Percentiles rank a stretch among this genome's conserved stretches.
These are phyloP conservation scores for Drosophila longiperda DNA, from an alignment of 2,888 invertebrate genomes.

Conservation along the genomic window DNA sequence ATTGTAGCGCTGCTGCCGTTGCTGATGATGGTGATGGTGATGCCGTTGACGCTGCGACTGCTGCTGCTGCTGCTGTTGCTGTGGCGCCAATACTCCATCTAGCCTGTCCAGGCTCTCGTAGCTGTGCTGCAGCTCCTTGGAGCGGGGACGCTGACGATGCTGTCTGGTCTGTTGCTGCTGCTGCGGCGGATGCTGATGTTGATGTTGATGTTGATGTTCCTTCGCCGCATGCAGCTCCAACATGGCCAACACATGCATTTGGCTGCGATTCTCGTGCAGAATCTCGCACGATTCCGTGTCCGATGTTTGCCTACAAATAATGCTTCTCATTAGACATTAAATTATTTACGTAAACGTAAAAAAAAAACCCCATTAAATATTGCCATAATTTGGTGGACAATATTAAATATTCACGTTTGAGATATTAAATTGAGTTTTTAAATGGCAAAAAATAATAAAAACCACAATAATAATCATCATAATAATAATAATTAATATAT, in stretches of 20 bases:
- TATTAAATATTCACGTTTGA: not conserved
- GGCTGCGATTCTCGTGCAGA: slow-evolving; percentile 83
- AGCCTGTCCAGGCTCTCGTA: slow-evolving; percentile 83
- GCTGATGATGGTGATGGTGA: slow-evolving; percentile 67
- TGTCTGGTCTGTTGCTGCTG: slow-evolving; percentile 79
- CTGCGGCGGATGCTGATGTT: slow-evolving; percentile 78
- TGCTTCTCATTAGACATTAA: not conserved
- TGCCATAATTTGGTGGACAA: not conserved
- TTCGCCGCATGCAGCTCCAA: slow-evolving; percentile 71
- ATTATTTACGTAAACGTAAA: not conserved
- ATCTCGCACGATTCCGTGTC: slow-evolving; percentile 85
- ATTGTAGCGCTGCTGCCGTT: slow-evolving; percentile 70
- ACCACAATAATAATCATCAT: not conserved
- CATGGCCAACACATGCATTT: slow-evolving; percentile 77
- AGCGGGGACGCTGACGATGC: slow-evolving; percentile 83
- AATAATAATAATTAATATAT: not conserved
- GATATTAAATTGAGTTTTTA: not conserved
- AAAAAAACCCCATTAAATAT: not conserved
- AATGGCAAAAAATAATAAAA: not conserved
- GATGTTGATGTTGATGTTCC: slow-evolving; percentile 76
- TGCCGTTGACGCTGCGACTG: slow-evolving; percentile 29
- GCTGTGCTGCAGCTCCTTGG: slow-evolving; percentile 83
- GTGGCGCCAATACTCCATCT: slow-evolving; percentile 56
- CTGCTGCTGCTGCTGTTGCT: slow-evolving; percentile 43
- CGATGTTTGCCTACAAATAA: slow-evolving; percentile 83